Conservation (phyloP, 2,888 invertebrate genomes). For the Cephus nigrinus region DNA sequence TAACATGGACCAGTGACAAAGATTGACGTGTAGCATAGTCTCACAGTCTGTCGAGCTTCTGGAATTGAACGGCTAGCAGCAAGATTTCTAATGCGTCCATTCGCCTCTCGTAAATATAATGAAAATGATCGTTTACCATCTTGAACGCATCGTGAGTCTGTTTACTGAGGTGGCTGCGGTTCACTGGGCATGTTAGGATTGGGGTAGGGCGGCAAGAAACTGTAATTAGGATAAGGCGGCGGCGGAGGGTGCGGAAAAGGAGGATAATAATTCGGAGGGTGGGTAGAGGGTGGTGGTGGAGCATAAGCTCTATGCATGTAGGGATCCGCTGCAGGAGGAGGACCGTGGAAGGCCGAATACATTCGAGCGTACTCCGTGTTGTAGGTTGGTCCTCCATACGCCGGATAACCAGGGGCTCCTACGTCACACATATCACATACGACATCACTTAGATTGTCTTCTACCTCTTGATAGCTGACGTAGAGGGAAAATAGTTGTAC, state of each 20-base stretch:
- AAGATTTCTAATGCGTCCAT: slow-evolving; percentile 10
- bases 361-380: slow-evolving; percentile 62
- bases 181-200: slow-evolving; percentile 64
- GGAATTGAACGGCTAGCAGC: slow-evolving; percentile 39
- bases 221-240: slow-evolving; percentile 71
- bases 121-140: slow-evolving; percentile 25
- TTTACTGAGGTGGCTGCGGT: slow-evolving; percentile 63
- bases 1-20: slow-evolving; percentile 52
- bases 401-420: slow-evolving; percentile 60
- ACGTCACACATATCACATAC: slow-evolving; percentile 2
- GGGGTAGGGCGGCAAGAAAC: slow-evolving; percentile 68
- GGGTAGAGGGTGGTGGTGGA: slow-evolving; percentile 53
- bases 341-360: slow-evolving; percentile 62
- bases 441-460: background rate
- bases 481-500: slow-evolving; percentile 22
- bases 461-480: background rate
- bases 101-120: slow-evolving; percentile 26
- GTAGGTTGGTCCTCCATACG: slow-evolving; percentile 60
- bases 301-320: slow-evolving; percentile 62
- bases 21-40: slow-evolving; percentile 50
- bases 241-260: slow-evolving; percentile 65
- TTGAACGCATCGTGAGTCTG: slow-evolving; percentile 16
- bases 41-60: slow-evolving; percentile 53
- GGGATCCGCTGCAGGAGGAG: slow-evolving; percentile 60
- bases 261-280: slow-evolving; percentile 62